Evolutionary conservation across 2,888 invertebrate genomes (phyloP).

Genomic region (Xestia xanthographa): DNA sequence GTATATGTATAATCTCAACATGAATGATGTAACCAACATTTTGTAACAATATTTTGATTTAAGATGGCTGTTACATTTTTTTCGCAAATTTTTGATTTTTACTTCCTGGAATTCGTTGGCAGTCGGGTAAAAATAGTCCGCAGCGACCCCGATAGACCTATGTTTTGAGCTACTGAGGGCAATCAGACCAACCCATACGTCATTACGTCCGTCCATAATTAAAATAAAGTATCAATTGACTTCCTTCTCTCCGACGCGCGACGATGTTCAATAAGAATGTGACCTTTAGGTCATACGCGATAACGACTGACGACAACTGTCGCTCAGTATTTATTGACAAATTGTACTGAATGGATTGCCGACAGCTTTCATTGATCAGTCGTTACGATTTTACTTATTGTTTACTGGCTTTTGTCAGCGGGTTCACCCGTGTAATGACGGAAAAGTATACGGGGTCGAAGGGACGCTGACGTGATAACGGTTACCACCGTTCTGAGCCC

Average conservation of each 20-base stretch:
- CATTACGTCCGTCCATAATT: neutral
- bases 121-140: neutral
- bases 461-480: too few species aligned
- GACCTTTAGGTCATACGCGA: neutral
- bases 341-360: slow-evolving; percentile 10
- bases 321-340: slow-evolving; percentile 5
- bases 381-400: neutral
- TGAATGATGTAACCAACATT: too few species aligned
- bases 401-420: neutral
- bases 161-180: neutral
- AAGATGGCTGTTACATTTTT: too few species aligned
- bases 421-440: neutral
- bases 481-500: too few species aligned
- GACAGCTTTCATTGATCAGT: neutral
- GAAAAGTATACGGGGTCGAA: too few species aligned
- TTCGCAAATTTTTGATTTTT: too few species aligned
- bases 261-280: slow-evolving; percentile 4
- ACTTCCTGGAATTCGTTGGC: too few species aligned
- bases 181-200: neutral
- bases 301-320: slow-evolving; percentile 12
- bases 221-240: slow-evolving; percentile 5
- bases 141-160: neutral
- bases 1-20: too few species aligned
- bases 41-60: too few species aligned
- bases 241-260: neutral